Evolutionary conservation across 2,797 vertebrate species (phyloP), one percentile per base, ranked within the genome.

Genomic region (Cossypha caffra): DNA sequence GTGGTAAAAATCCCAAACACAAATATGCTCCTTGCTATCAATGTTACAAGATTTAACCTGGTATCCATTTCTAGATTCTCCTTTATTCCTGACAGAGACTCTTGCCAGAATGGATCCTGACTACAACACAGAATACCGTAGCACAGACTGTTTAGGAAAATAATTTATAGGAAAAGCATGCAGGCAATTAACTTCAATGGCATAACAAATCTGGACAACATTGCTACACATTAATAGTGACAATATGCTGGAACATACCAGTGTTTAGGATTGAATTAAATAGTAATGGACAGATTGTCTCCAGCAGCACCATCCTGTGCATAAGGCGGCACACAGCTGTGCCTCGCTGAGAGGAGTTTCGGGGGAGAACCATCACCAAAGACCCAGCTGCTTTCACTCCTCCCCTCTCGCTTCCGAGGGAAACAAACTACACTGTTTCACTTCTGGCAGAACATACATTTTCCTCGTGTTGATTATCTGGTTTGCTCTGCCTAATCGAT

Each of bases 101-200:
- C 35, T 73, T 76, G n/a, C 63, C 78, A 74, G 51, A 38, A 19
- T 9, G 43, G 52, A 86, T 93, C 55, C 76, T 62, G 51, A 66
- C 55, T 76, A 77, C 43, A 55, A 5, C 50, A n/a, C 0, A 3
- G 58, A 88, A 83, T 54, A 31, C 31, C 33, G 37, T 6, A 79
- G 83, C 67, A 75, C 73, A 84, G 67, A 50, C 59, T 80, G 45
- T 69, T 94, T 76, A 62, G 84, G 57, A 48, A 84, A 92, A 79
- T 61, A 52, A 91, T 92, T 92, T 90, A 79, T 86, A 67, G 86
- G 71, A 61, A 57, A 93, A 93, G 63, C 52, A 86, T n/a, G 59
- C 59, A 88, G 93, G 86, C 73, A 90, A 95, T 88, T 90, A 88
- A 93, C 58, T 93, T 84, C 71, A 94, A 86, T 83, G 66, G 63